Evolutionary conservation across 2,888 invertebrate species (phyloP), one percentile per base, ranked within the genome.

Genomic region (Hydraecia micacea): DNA sequence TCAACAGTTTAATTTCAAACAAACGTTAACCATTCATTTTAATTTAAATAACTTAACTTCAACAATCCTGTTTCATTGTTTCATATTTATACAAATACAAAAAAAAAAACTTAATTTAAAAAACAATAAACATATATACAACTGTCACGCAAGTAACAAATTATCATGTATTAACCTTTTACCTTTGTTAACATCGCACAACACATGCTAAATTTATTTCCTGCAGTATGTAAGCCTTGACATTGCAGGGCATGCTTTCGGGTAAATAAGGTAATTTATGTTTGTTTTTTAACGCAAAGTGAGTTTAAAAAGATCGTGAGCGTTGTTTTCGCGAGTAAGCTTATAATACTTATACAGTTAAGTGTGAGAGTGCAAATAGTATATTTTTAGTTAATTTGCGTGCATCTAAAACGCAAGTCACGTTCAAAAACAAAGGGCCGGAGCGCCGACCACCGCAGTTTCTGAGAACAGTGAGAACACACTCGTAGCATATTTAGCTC

Each of bases 381-480:
- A 92, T 94, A 95, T 95, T 95, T 94, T 95, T 94, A 96, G 93
- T 91, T 91, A 94, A 95, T 95, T 95, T 93, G 95, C 95, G 94
- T 93, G 92, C 94, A 92, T 92, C 93, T 94, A 94, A 94, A 93
- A 91, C 91, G 91, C 93, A 89, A 95, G 94, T 96, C 95, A 95
- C 96, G 95, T 95, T 92, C 90, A 92, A 94, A 95, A 96, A 95
- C 95, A 95, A 96, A 95, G 93, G 93, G 92, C 88, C 74, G 76
- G 75, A 86, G 90, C 90, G 86, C 85, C 91, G 93, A 93, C 95
- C 95, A 95, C 95, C 95, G 93, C 93, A 88, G 91, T 93, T 96
- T 95, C 96, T 90, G 88, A 92, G 96, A 96, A 96, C 92, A 82
- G 95, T 89, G 87, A 91, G 96, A 96, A 96, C 92, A 82, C 86